Base-by-base conservation (phyloP, 2,797 vertebrate genomes). In the Myripristis murdjan region DNA sequence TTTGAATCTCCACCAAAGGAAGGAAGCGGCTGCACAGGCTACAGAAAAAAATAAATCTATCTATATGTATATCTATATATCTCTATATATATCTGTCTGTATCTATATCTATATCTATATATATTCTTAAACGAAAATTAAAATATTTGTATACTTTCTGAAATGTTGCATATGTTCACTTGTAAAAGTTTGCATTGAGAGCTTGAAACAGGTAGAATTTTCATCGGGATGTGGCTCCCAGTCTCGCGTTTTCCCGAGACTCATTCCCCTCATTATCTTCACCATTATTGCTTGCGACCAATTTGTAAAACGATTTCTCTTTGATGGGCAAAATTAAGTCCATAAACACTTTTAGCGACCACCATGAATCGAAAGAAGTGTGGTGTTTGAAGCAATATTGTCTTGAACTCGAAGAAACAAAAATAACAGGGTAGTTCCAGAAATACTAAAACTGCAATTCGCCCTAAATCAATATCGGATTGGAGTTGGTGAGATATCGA, bases 371-470 rank as follows among this genome's bases (percentile, higher is more conserved):
- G 55, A 73, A 78, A 5, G 26, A 73, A 16, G 53, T 68, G 26
- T 35, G 43, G 28, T 81, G 41, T 49, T 9, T 61, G n/a, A 74
- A 72, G 64, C 6, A 73, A 72, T 62, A 63, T 80, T 86, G 72
- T 74, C 28, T 71, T 53, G 18, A 68, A 53, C 49, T 76, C 70
- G 81, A 84, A 80, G 33, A 35, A 84, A 82, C 79, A n/a, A 71
- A 77, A 84, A 82, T 84, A 85, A 90, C 75, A 12, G 81, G 72
- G 20, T 20, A 57, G 72, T 72, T 83, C 26, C 69, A 71, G 24
- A 77, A 81, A 77, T 71, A 66, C 73, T 64, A 23, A 39, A 81
- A 74, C 57, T 64, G 18, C 47, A 80, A 73, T 58, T 47, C 33
- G 71, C 52, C 51, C 8, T 1, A 20, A 81, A 84, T 88, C 81